Percentiles rank a stretch among this genome's conserved stretches.
Conservation (phyloP, 2,797 vertebrate species). For the Salarias fasciatus region DNA sequence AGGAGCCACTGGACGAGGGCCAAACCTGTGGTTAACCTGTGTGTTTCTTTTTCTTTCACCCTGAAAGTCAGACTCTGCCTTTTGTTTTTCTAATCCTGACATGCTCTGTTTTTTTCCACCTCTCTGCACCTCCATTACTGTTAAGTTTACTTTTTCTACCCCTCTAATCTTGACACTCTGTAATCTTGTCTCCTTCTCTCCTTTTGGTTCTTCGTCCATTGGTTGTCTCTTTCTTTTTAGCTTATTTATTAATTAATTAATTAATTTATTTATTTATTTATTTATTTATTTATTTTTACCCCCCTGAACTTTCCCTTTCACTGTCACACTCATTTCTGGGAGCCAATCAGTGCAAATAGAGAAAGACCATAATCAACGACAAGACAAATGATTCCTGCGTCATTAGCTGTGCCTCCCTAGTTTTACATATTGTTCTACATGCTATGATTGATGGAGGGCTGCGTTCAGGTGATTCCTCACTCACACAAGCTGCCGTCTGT, state of each 20-base stretch:
- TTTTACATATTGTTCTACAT: slow-evolving; percentile 55
- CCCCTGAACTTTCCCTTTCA: slow-evolving; percentile 26
- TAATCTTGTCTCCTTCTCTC: slow-evolving; percentile 8
- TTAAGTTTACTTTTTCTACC: slow-evolving; percentile 29
- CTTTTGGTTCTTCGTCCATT: slow-evolving; percentile 1
- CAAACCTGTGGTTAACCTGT: slow-evolving; percentile 61
- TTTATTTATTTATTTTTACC: too few relatives aligned
- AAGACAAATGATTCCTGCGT: slow-evolving; percentile 61
- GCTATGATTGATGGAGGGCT: slow-evolving; percentile 65
- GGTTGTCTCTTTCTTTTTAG: slow-evolving; percentile 2
- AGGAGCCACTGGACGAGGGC: slow-evolving; percentile 56
- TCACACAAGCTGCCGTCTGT: slow-evolving; percentile 40
- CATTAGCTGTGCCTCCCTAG: slow-evolving; percentile 48
- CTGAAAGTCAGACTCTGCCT: slow-evolving; percentile 16
- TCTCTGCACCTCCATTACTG: slow-evolving; percentile 12
- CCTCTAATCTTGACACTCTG: slow-evolving; percentile 13
- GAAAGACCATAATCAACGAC: slow-evolving; percentile 63
- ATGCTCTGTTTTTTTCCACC: slow-evolving; percentile 18
- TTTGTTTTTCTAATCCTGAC: slow-evolving; percentile 17
- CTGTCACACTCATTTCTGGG: slow-evolving; percentile 53
- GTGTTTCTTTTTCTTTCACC: slow-evolving; percentile 31
- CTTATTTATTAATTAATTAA: too few relatives aligned
- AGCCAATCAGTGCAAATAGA: slow-evolving; percentile 72
- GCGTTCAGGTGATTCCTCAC: slow-evolving; percentile 51
- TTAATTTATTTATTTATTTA: too few relatives aligned